These are phyloP conservation scores for Gastrophysa polygoni DNA, from an alignment of 2,888 invertebrate genomes.

Conservation along the genomic window DNA sequence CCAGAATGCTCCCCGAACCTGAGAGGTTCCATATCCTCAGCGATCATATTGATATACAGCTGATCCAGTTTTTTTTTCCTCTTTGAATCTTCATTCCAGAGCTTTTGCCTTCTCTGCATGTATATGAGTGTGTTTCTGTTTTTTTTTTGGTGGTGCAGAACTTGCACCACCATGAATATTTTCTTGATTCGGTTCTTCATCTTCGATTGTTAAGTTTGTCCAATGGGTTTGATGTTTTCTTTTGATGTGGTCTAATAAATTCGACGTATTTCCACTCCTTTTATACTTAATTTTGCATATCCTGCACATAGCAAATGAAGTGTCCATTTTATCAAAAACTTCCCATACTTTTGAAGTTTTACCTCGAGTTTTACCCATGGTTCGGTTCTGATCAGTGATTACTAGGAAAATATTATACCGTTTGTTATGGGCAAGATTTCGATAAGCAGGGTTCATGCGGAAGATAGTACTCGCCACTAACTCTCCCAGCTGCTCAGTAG, in stretches of 20 bases:
- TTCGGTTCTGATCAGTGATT: no score
- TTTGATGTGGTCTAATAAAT: not conserved
- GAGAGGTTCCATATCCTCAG: not conserved
- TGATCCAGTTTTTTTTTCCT: not conserved
- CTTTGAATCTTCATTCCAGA: not conserved
- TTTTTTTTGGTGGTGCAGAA: no score
- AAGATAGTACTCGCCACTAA: no score
- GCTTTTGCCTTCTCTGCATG: not conserved
- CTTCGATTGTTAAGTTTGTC: no score
- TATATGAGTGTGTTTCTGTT: not conserved
- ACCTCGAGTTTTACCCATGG: no score
- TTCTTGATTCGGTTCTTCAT: conserved; percentile 1
- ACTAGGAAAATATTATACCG: no score
- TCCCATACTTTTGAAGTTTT: conserved; percentile 1
- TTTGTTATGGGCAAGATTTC: no score
- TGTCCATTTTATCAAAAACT: not conserved
- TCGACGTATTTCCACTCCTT: not conserved
- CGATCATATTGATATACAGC: not conserved
- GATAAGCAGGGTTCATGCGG: no score
- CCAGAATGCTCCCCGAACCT: not conserved
- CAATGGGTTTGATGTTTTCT: not conserved
- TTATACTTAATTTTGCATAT: not conserved
- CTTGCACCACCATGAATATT: no score
- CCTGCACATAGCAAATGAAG: not conserved
- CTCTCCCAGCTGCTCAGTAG: no score